phyloP scores from a whole-genome alignment of 2,113 vertebrate species.

The Centropus bengalensis region DNA sequence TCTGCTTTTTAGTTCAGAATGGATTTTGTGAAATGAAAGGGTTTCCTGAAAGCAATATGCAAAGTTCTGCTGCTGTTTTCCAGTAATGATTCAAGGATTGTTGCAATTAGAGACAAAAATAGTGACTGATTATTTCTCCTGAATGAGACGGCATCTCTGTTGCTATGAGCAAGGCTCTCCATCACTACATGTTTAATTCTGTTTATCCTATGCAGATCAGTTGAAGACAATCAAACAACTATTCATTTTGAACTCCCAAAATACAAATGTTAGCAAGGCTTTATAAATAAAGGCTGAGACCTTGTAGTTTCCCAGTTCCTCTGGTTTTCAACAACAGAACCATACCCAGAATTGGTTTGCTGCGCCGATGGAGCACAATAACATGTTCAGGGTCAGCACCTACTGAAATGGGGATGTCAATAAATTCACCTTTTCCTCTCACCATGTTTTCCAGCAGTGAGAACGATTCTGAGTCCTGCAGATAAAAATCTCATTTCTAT shows the following conservation, averaged over 20 bases:
- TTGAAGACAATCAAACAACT: not conserved
- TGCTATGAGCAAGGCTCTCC: not conserved
- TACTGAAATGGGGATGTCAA: not conserved
- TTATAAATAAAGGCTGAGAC: not conserved
- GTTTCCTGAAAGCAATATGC: conserved; percentile 12
- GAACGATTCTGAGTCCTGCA: not conserved
- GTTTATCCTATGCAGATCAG: not conserved
- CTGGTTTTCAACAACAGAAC: not conserved
- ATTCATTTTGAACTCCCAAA: not conserved
- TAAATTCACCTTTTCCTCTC: not conserved
- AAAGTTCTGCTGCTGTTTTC: conserved; percentile 18
- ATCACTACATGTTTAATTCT: not conserved
- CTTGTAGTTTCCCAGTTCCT: not conserved
- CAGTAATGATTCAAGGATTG: conserved; percentile 12
- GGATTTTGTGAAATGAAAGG: conserved; percentile 8
- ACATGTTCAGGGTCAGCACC: not conserved
- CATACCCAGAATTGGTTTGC: not conserved
- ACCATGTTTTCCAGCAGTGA: not conserved
- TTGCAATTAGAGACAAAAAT: not conserved
- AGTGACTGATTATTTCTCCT: not conserved
- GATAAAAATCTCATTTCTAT: not conserved
- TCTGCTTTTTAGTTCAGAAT: conserved; percentile 3
- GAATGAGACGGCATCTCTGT: not conserved
- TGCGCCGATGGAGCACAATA: not conserved
- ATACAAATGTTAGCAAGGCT: not conserved